These are phyloP conservation scores for Polypterus bichir DNA, from an alignment of 2,113 vertebrate genomes.

Conservation along the genomic window DNA sequence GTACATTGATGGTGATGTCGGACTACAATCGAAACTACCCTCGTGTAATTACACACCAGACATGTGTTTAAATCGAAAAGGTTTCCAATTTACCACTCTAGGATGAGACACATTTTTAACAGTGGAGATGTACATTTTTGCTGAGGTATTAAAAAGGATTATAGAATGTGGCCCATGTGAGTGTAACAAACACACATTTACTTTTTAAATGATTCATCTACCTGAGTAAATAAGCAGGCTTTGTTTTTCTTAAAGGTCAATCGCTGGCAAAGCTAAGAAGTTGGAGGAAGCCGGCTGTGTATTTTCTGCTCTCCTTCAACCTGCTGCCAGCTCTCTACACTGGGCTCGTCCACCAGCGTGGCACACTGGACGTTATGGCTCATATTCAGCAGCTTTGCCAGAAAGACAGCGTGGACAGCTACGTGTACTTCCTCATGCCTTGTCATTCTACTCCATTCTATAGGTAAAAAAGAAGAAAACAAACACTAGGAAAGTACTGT, in stretches of 20 bases:
- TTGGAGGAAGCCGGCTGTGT: slow-evolving; percentile 55
- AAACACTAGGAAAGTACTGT: not conserved
- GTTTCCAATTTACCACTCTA: too few relatives aligned
- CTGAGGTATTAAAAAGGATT: too few relatives aligned
- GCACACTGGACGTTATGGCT: slow-evolving; percentile 77
- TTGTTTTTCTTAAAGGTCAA: slow-evolving; percentile 44
- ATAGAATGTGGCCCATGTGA: too few relatives aligned
- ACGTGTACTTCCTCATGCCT: slow-evolving; percentile 78
- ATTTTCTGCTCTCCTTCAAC: slow-evolving; percentile 59
- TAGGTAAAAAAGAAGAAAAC: slow-evolving; percentile 54
- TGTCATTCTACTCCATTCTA: slow-evolving; percentile 92
- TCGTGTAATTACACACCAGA: too few relatives aligned
- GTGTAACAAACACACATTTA: too few relatives aligned
- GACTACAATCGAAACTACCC: too few relatives aligned
- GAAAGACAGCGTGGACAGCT: slow-evolving; percentile 25
- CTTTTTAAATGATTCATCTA: too few relatives aligned
- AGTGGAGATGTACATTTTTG: too few relatives aligned
- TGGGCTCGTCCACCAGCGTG: slow-evolving; percentile 83
- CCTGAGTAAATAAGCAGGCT: too few relatives aligned
- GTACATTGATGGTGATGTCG: too few relatives aligned
- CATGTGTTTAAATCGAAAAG: too few relatives aligned
- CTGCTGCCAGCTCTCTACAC: slow-evolving; percentile 66
- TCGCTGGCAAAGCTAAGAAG: slow-evolving; percentile 61
- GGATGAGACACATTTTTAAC: too few relatives aligned
- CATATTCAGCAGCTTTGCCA: slow-evolving; percentile 61